A percentile compares a stretch with the other conserved stretches of the same genome.
phyloP scores from a whole-genome alignment of 2,888 invertebrate species.

The Dorcus hopei region DNA sequence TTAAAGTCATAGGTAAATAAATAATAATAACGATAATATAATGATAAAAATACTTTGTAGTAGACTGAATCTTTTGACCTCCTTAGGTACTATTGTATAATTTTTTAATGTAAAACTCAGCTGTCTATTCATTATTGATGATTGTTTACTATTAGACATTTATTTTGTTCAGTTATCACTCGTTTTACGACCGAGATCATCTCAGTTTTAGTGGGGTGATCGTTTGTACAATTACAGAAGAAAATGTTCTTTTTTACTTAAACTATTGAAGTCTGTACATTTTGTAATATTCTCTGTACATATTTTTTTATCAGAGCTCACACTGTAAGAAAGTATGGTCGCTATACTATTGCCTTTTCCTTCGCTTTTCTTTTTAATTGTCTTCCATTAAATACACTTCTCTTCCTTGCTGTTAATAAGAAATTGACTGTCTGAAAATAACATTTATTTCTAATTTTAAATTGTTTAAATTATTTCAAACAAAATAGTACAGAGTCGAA shows the following conservation, averaged over 20 bases:
- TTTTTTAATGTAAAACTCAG: slow-evolving; percentile 47
- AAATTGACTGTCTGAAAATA: no score
- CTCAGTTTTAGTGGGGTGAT: slow-evolving; percentile 52
- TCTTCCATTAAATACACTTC: no score
- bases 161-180: slow-evolving; percentile 2
- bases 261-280: slow-evolving; percentile 48
- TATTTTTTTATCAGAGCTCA: neutral
- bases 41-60: slow-evolving; percentile 42
- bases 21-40: slow-evolving; percentile 5
- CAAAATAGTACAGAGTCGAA: no score
- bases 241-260: slow-evolving; percentile 40
- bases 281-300: slow-evolving; percentile 42
- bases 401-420: no score
- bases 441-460: no score
- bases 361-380: no score
- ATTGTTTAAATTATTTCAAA: no score
- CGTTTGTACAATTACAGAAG: slow-evolving; percentile 38
- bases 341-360: neutral
- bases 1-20: slow-evolving; percentile 16
- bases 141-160: slow-evolving; percentile 23
- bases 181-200: slow-evolving; percentile 27
- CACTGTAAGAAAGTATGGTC: neutral
- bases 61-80: slow-evolving; percentile 42
- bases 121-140: slow-evolving; percentile 17
- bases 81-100: slow-evolving; percentile 18